A percentile compares a stretch with the other conserved stretches of the same genome.
These are phyloP conservation scores for Cynopterus brachyotis DNA, from an alignment of 2,113 vertebrate genomes.

Conservation along the genomic window DNA sequence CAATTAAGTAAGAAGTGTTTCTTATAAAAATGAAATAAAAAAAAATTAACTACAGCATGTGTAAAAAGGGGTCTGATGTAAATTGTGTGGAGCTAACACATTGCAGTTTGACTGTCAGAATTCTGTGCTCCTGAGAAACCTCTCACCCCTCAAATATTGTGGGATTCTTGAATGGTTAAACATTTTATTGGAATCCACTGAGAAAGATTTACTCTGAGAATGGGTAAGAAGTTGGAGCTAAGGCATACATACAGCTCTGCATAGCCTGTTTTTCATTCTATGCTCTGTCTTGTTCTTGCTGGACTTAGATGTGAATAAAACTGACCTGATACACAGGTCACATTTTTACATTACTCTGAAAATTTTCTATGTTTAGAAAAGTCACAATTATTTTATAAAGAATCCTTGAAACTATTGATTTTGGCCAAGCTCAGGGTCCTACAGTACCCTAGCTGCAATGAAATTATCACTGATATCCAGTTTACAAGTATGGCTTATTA, in stretches of 20 bases:
- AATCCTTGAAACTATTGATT: neutral
- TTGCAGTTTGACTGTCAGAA: neutral
- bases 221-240: neutral
- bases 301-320: neutral
- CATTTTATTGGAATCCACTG: neutral
- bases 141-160: neutral
- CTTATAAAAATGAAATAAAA: neutral
- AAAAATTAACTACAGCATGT: neutral
- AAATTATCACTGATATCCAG: neutral
- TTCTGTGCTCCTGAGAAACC: neutral
- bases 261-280: neutral
- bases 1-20: neutral
- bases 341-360: neutral
- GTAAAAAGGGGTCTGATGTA: neutral
- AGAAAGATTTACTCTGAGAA: neutral
- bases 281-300: neutral
- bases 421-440: neutral
- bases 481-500: neutral
- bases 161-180: neutral
- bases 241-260: neutral
- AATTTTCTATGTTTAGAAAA: neutral
- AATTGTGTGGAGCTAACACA: neutral
- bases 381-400: neutral
- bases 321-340: neutral
- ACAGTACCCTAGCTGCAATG: too few relatives aligned